These are phyloP conservation scores for Callithrix jacchus DNA, from an alignment of 2,113 vertebrate genomes.

Conservation along the genomic window DNA sequence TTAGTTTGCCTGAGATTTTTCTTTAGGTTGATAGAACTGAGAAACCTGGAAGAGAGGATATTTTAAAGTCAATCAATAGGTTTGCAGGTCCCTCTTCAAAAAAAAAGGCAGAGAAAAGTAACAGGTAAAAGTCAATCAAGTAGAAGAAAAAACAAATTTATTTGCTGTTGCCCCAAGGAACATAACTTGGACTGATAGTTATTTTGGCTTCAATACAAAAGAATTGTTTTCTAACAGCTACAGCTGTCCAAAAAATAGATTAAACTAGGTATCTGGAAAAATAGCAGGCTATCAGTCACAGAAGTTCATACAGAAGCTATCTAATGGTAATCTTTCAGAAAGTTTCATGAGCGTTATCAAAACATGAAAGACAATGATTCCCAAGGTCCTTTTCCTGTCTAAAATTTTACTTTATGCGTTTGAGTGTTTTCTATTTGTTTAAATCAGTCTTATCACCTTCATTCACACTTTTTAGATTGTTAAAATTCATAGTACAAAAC, in stretches of 20 bases:
- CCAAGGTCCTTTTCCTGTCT: background rate
- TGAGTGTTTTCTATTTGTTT: background rate
- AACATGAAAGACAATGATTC: background rate
- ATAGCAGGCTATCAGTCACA: background rate
- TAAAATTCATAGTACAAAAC: background rate
- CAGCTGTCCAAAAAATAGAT: background rate
- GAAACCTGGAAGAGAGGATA: background rate
- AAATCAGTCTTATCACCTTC: background rate
- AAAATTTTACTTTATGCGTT: background rate
- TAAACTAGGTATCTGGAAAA: background rate
- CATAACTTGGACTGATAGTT: background rate
- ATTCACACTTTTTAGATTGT: background rate
- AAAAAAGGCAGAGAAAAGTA: too few relatives aligned
- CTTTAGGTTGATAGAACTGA: background rate
- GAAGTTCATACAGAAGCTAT: background rate
- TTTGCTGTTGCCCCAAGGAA: background rate
- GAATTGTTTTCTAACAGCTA: constrained; percentile 11
- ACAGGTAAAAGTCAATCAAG: background rate
- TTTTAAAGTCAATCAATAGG: background rate
- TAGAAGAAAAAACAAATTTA: background rate
- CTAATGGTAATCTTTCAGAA: background rate
- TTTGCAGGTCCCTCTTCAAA: too few relatives aligned
- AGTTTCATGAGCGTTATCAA: background rate
- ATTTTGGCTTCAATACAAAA: background rate
- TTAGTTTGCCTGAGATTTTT: too few relatives aligned